Percentiles rank a stretch among this genome's conserved stretches.
Conservation (phyloP, 2,113 vertebrate genomes). For the Aspidoscelis tigris region DNA sequence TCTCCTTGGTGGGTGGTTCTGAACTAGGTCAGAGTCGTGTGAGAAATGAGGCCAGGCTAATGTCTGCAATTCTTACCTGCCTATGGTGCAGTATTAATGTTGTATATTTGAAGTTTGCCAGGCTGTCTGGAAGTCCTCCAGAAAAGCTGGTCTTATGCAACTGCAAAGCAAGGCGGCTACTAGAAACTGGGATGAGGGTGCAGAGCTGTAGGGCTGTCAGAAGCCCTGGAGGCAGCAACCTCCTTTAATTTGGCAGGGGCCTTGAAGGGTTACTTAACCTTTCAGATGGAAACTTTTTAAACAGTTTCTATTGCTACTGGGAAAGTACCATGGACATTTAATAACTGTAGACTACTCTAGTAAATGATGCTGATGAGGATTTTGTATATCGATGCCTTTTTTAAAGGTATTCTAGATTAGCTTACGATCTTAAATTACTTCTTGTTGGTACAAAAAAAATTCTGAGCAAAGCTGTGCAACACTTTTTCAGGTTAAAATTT, state of each 20-base stretch:
- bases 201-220: neutral
- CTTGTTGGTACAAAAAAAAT: conserved; percentile 26
- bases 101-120: neutral
- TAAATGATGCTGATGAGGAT: conserved; percentile 21
- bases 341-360: neutral
- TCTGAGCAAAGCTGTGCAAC: neutral
- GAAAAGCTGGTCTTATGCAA: neutral
- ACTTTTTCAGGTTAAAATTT: conserved; percentile 5
- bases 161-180: neutral
- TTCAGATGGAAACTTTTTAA: conserved; percentile 27
- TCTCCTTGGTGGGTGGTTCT: conserved; percentile 63
- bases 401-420: conserved; percentile 20
- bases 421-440: conserved; percentile 10
- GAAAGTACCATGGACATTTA: neutral
- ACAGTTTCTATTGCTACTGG: neutral
- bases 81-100: conserved; percentile 41
- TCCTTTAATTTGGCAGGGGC: conserved; percentile 18
- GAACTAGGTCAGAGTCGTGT: conserved; percentile 64
- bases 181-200: neutral
- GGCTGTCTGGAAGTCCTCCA: conserved; percentile 36
- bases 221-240: neutral
- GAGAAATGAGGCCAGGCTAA: conserved; percentile 56
- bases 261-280: conserved; percentile 48
- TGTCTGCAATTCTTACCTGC: conserved; percentile 50
- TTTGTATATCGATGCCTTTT: conserved; percentile 1